Percentiles rank a stretch among this genome's conserved stretches.
phyloP scores from a whole-genome alignment of 2,797 vertebrate species.

The Mus caroli region DNA sequence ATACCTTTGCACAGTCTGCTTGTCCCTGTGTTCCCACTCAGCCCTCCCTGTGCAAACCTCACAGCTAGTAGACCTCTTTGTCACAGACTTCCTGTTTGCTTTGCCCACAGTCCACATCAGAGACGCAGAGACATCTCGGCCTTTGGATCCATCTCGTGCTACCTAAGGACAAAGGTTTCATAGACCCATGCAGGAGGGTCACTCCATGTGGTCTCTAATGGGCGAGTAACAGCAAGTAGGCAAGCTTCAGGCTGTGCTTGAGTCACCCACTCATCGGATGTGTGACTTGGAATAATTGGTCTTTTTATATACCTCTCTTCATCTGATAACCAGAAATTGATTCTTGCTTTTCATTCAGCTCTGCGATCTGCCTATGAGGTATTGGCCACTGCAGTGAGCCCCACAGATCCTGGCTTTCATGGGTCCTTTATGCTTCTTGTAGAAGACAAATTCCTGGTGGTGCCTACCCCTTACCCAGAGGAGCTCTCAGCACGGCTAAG shows the following conservation, averaged over 20 bases:
- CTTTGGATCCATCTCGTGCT: rapidly evolving
- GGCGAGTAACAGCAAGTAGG: background rate
- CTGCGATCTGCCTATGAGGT: rapidly evolving
- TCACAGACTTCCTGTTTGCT: rapidly evolving
- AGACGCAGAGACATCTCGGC: too few relatives aligned
- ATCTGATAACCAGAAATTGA: background rate
- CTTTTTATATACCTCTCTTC: background rate
- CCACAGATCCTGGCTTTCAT: rapidly evolving
- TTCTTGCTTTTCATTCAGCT: background rate
- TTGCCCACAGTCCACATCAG: background rate
- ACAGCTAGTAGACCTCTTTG: background rate
- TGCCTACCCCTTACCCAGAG: rapidly evolving
- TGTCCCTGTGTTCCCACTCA: background rate
- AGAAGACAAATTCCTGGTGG: too few relatives aligned
- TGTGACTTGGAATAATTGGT: background rate
- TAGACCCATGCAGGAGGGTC: background rate
- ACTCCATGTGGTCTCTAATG: rapidly evolving
- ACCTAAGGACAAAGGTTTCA: background rate
- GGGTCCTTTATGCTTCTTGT: background rate
- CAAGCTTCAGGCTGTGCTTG: background rate
- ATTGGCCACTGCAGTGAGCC: rapidly evolving
- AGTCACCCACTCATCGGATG: rapidly evolving
- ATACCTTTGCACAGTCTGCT: background rate
- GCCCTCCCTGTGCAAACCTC: background rate
- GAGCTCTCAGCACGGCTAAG: rapidly evolving